Base-by-base conservation (phyloP, 1,140 invertebrate species). In the Polypedilum pembai region DNA sequence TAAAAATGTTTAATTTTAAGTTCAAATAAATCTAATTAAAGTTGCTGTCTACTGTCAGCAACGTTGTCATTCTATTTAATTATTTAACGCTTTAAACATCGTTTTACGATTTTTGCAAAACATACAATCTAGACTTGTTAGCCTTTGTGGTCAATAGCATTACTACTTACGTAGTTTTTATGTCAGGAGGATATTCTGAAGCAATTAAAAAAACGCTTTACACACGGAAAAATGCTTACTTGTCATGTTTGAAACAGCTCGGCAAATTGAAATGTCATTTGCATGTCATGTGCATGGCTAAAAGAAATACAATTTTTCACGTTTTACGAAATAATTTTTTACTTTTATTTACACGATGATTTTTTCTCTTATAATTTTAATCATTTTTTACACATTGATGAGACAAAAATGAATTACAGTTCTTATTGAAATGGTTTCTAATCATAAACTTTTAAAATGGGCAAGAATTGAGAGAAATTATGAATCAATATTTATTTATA, bases 321-420 rank as follows among this genome's bases (percentile, higher is more conserved):
- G 45, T n/a, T 56, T 56, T 56, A 56, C 12, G 45, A 56, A 56
- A 56, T n/a, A n/a, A n/a, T 56, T n/a, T 56, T 33, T 33, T 56
- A 56, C 12, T 56, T 56, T 45, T 56, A 56, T 56, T 56, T 56
- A 56, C 45, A 56, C n/a, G 45, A 56, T 56, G 12, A 56, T 56
- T 56, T 56, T 56, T 56, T 56, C n/a, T 56, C 24, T 33, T 33
- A 33, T 33, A 33, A 33, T 33, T 33, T 33, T 33, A 33, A 33
- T 33, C 24, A 33, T 33, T 33, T 33, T n/a, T 33, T 33, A 33
- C 24, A 33, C 24, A 33, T 33, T 33, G 24, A 33, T 33, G 24
- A 33, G 24, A 33, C 24, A 33, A 33, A 33, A 33, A 33, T 33
- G 24, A 33, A 33, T 33, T 33, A 33, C 24, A 33, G 24, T 33